phyloP scores from a whole-genome alignment of 2,888 invertebrate species.

The Eristalis arbustorum region DNA sequence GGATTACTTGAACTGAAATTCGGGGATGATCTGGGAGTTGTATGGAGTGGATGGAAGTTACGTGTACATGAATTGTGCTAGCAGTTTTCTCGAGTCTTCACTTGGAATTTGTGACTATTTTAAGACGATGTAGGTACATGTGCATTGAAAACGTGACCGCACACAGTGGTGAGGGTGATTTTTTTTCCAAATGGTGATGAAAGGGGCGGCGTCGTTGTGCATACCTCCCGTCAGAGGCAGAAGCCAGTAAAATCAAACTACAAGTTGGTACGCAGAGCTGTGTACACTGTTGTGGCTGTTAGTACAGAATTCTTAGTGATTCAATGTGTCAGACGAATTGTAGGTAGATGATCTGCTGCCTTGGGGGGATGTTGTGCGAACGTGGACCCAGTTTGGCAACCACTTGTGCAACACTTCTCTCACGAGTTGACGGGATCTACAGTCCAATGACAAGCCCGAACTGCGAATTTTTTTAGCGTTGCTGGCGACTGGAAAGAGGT shows the following conservation, averaged over 20 bases:
- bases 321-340: too few relatives aligned
- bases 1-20: background rate
- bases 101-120: background rate
- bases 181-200: background rate
- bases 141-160: background rate
- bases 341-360: too few relatives aligned
- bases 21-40: background rate
- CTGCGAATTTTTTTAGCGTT: too few relatives aligned
- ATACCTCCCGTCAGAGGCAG: background rate
- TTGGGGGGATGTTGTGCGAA: too few relatives aligned
- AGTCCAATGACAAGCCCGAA: too few relatives aligned
- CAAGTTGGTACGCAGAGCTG: background rate
- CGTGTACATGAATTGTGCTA: background rate
- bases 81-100: background rate
- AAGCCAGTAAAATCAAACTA: background rate
- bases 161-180: background rate
- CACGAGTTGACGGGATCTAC: too few relatives aligned
- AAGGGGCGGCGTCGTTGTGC: background rate
- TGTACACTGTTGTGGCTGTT: background rate
- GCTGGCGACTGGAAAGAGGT: too few relatives aligned
- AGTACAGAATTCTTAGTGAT: background rate
- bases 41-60: background rate
- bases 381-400: too few relatives aligned
- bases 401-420: too few relatives aligned
- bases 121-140: background rate